Percentiles rank a stretch among this genome's conserved stretches.
Evolutionary conservation across 2,888 invertebrate genomes (phyloP).

Genomic region (Exephanes ischioxanthus): DNA sequence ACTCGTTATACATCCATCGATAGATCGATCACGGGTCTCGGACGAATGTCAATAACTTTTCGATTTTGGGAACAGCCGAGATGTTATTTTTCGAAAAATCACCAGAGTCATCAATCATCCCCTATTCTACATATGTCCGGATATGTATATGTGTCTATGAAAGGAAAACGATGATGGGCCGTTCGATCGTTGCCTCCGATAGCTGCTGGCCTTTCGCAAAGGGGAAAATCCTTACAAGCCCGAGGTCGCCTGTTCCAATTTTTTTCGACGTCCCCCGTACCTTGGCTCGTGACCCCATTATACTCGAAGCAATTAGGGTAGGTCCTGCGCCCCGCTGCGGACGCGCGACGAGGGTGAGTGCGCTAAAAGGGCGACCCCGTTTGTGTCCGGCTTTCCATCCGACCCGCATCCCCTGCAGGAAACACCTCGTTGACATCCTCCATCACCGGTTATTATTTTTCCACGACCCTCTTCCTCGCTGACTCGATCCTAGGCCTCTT

Average conservation of each 20-base stretch:
- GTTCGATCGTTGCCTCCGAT: constrained; percentile 31
- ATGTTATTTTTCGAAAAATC: constrained; percentile 32
- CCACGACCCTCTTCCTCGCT: background rate
- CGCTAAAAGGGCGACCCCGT: constrained; percentile 56
- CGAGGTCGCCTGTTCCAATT: constrained; percentile 47
- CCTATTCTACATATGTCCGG: background rate
- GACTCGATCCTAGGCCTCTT: background rate
- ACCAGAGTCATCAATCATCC: constrained; percentile 59
- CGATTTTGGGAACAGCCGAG: constrained; percentile 47
- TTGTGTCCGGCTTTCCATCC: constrained; percentile 43
- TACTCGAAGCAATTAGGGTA: constrained; percentile 65
- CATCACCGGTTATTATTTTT: constrained; percentile 30
- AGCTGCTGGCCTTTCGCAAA: constrained; percentile 43
- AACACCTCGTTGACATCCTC: constrained; percentile 49
- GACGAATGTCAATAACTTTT: constrained; percentile 20
- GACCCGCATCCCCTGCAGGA: constrained; percentile 64
- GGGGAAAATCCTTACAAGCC: constrained; percentile 57
- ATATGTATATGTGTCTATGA: constrained; percentile 16
- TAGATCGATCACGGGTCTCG: constrained; percentile 43
- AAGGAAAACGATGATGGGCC: constrained; percentile 47
- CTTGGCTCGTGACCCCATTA: constrained; percentile 68
- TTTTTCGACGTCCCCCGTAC: constrained; percentile 1
- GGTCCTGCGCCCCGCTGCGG: constrained; percentile 64
- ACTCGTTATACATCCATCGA: constrained; percentile 3
- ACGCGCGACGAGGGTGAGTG: constrained; percentile 48